phyloP scores from a whole-genome alignment of 2,113 vertebrate genomes.

The Clarias magur region DNA sequence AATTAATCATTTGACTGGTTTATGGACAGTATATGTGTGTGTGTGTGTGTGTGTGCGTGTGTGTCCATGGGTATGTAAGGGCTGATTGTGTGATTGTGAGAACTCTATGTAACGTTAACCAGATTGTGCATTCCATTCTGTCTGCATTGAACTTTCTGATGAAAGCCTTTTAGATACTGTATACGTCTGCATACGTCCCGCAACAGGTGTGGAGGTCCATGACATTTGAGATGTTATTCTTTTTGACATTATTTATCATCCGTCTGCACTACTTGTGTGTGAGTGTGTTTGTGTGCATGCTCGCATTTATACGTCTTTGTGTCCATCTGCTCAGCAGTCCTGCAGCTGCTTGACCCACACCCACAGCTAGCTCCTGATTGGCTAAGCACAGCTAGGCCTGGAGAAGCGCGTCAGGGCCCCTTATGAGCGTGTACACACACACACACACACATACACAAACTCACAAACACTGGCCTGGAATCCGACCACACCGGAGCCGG shows the following conservation, averaged over 20 bases:
- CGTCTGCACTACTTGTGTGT: slow-evolving; percentile 14
- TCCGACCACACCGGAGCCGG: not conserved
- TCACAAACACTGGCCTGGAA: slow-evolving; percentile 35
- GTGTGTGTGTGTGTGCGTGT: slow-evolving; percentile 12
- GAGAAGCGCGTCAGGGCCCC: slow-evolving; percentile 50
- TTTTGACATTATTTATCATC: not conserved
- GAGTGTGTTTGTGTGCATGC: slow-evolving; percentile 33
- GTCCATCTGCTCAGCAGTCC: slow-evolving; percentile 58
- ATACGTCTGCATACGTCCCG: not conserved
- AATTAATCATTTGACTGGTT: slow-evolving; percentile 9
- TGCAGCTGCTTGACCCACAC: slow-evolving; percentile 62
- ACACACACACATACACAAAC: not conserved
- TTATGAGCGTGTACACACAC: not conserved
- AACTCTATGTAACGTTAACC: not conserved
- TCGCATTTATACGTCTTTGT: slow-evolving; percentile 49
- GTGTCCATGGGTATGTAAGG: not conserved
- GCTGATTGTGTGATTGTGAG: not conserved
- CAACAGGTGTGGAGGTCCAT: slow-evolving; percentile 35
- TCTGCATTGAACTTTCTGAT: not conserved
- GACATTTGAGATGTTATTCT: not conserved
- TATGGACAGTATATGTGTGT: not conserved
- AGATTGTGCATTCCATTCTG: not conserved
- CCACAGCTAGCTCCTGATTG: slow-evolving; percentile 58
- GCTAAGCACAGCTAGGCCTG: slow-evolving; percentile 54
- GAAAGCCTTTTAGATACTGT: not conserved